phyloP scores from a whole-genome alignment of 2,797 vertebrate species.

The Nasua narica region DNA sequence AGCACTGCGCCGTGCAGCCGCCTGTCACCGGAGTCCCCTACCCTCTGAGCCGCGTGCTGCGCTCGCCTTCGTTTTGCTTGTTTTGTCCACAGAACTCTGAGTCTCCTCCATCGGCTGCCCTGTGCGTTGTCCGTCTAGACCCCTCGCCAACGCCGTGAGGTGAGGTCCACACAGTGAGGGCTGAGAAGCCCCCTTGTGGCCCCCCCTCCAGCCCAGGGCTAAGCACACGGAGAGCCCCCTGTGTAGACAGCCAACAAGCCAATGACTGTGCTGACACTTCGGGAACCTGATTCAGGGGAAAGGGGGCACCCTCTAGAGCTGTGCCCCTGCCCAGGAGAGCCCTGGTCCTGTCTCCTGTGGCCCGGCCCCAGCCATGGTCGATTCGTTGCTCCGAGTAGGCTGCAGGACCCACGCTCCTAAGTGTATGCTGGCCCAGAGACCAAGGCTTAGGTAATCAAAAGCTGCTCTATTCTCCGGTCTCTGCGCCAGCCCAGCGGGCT shows the following conservation, averaged over 20 bases:
- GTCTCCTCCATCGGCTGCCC: neutral
- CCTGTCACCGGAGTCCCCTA: neutral
- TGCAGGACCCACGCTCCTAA: neutral
- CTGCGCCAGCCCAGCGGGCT: rapidly evolving
- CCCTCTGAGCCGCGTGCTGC: neutral
- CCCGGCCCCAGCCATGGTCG: rapidly evolving
- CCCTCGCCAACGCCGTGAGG: rapidly evolving
- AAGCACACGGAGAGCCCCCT: too few relatives aligned
- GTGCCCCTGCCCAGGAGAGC: too few relatives aligned
- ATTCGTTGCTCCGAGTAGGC: neutral
- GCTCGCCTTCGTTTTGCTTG: neutral
- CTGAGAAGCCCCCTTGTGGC: neutral
- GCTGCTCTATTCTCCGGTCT: neutral
- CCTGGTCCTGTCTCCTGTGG: neutral
- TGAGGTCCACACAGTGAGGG: neutral
- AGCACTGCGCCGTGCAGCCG: neutral
- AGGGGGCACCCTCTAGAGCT: rapidly evolving
- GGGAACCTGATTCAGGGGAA: neutral
- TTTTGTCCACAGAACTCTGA: neutral
- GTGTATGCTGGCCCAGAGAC: rapidly evolving
- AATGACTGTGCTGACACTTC: neutral
- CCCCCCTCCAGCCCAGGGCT: neutral
- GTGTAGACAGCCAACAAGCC: neutral
- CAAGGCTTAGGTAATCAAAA: rapidly evolving
- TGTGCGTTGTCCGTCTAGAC: neutral